Percentiles rank a stretch among this genome's conserved stretches.
Evolutionary conservation across 2,888 invertebrate genomes (phyloP).

Genomic region (Orchesellides sinensis): DNA sequence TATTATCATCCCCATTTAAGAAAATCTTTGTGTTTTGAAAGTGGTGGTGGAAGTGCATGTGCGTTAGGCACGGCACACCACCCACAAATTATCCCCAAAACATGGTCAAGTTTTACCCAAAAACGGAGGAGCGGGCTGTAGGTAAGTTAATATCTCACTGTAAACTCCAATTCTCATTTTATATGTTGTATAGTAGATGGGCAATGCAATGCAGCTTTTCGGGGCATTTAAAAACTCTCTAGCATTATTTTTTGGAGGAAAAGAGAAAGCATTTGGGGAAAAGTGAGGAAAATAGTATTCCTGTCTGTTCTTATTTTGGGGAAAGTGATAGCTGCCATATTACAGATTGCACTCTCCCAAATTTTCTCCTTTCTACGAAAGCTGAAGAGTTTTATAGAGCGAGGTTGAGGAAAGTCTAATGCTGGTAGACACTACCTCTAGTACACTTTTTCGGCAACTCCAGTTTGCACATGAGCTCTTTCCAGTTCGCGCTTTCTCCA

Average conservation of each 20-base stretch:
- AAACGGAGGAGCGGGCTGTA: constrained; percentile 44
- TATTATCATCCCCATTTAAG: constrained; percentile 41
- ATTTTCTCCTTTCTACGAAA: no score
- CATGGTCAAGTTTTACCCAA: constrained; percentile 62
- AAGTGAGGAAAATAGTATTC: constrained; percentile 6
- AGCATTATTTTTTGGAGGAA: neutral
- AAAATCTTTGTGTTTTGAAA: neutral
- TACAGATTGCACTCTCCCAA: no score
- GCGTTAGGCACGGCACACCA: constrained; percentile 54
- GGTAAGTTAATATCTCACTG: constrained; percentile 31
- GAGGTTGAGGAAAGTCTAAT: no score
- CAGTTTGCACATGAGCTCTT: neutral
- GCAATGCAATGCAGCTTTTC: constrained; percentile 33
- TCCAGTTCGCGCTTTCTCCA: neutral
- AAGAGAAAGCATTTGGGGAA: constrained; percentile 21
- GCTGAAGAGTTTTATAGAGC: no score
- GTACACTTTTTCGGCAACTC: neutral
- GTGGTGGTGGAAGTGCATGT: constrained; percentile 29
- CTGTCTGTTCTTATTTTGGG: no score
- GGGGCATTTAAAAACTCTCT: neutral
- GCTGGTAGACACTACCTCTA: no score
- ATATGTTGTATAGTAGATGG: neutral
- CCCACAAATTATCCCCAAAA: constrained; percentile 18
- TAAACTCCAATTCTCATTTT: neutral
- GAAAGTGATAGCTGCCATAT: no score